These are phyloP conservation scores for Tenebrio molitor DNA, from an alignment of 1,140 invertebrate species.

Conservation along the genomic window DNA sequence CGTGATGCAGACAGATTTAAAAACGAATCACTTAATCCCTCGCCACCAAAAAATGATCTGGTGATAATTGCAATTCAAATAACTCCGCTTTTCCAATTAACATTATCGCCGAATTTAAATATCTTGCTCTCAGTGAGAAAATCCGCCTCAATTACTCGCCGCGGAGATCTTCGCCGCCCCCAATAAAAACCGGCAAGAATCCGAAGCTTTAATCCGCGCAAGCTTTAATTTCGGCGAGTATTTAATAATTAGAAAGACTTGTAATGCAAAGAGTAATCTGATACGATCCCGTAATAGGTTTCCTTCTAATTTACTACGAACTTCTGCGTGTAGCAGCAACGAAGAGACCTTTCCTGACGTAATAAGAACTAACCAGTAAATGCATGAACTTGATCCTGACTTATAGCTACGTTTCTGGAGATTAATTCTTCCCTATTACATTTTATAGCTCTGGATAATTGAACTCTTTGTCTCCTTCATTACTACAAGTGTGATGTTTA, in stretches of 20 bases:
- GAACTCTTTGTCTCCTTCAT: conserved; percentile 53
- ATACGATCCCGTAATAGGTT: conserved; percentile 5
- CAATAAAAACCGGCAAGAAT: not conserved
- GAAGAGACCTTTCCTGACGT: not conserved
- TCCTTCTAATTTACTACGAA: conserved; percentile 7
- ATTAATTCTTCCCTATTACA: conserved; percentile 50
- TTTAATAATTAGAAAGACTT: conserved; percentile 20
- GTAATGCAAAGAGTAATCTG: conserved; percentile 18
- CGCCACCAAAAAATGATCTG: too few relatives aligned
- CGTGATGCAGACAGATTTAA: too few relatives aligned
- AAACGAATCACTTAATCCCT: too few relatives aligned
- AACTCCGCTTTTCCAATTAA: too few relatives aligned
- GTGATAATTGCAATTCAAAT: too few relatives aligned
- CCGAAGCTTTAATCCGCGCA: not conserved
- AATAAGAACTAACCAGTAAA: conserved; percentile 25
- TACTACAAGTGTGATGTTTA: conserved; percentile 21
- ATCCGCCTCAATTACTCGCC: too few relatives aligned
- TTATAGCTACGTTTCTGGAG: conserved; percentile 31
- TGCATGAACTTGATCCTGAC: conserved; percentile 28
- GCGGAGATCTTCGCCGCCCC: too few relatives aligned
- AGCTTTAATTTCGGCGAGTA: not conserved
- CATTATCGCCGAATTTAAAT: too few relatives aligned
- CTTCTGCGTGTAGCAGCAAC: not conserved
- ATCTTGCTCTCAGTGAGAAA: too few relatives aligned
- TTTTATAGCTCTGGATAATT: conserved; percentile 50